Evolutionary conservation across 2,888 invertebrate species (phyloP), one percentile per base, ranked within the genome.

Genomic region (Chrysomela aeneicollis): DNA sequence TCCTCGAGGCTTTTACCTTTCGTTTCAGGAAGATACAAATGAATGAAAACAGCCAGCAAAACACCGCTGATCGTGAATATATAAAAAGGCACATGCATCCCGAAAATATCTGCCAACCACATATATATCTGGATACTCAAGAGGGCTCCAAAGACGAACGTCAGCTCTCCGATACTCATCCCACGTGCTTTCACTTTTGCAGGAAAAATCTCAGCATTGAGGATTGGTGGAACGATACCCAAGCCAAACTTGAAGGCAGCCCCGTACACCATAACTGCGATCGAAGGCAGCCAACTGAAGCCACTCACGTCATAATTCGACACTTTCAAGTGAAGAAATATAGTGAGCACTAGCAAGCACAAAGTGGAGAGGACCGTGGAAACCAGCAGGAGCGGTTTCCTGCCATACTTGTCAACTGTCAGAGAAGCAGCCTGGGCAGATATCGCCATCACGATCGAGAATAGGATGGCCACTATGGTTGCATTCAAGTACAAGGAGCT

Each of bases 51-150:
- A 0, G 79, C 79, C 0, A 80, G 79, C n/a, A 76, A 71, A 21
- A 82, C 64, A 63, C 81, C 79, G 61, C 75, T 79, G 51, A 70
- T 73, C 0, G 79, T 71, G 61, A 82, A 82, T 9, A 82, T 73
- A 65, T 78, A 80, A 68, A 82, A 82, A 1, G 82, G 80, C 26
- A 80, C 78, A 30, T 80, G 76, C 53, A 80, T 77, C 15, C 82
- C 82, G 53, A 63, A 69, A 9, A 42, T 47, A 59, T 69, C 64
- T 51, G 61, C 68, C 63, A 73, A 55, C 46, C 68, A 73, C 53
- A 80, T 77, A 67, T 78, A 82, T 46, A 82, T 61, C 60, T 80
- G 76, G 15, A 42, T 42, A 15, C 42, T 42, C n/a, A 42, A 15
- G 1, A 42, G 42, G 1, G 42, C 42, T 3, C 42, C 42, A 42